Conservation (phyloP, 2,888 invertebrate genomes). For the Microplitis deprimator region DNA sequence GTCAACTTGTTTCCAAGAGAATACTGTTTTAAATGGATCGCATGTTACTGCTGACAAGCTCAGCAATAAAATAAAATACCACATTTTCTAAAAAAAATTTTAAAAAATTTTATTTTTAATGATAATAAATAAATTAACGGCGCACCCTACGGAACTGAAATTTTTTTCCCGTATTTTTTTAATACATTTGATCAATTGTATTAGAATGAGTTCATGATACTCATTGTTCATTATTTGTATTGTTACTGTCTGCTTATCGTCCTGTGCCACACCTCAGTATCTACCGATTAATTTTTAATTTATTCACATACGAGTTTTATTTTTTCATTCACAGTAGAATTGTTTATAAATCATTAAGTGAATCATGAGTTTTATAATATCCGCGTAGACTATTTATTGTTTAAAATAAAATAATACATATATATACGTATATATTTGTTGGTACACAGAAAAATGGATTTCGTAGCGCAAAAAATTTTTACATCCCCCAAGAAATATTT, state of each 20-base stretch:
- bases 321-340: background rate
- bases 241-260: conserved; percentile 38
- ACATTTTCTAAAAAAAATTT: conserved; percentile 46
- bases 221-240: conserved; percentile 38
- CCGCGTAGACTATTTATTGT: background rate
- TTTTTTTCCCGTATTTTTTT: conserved; percentile 20
- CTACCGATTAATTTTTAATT: conserved; percentile 9
- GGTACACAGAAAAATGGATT: too few relatives aligned
- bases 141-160: conserved; percentile 25
- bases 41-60: conserved; percentile 53
- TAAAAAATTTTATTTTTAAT: background rate
- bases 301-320: background rate
- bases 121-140: background rate
- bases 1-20: conserved; percentile 63
- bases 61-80: conserved; percentile 52
- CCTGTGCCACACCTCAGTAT: conserved; percentile 44
- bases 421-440: too few relatives aligned
- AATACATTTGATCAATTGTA: conserved; percentile 18
- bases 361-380: background rate
- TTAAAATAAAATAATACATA: background rate
- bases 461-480: too few relatives aligned
- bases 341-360: background rate
- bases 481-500: too few relatives aligned
- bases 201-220: conserved; percentile 10
- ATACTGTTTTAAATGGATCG: conserved; percentile 56